Evolutionary conservation across 2,797 vertebrate species (phyloP), one percentile per base, ranked within the genome.

Genomic region (Astyanax mexicanus): DNA sequence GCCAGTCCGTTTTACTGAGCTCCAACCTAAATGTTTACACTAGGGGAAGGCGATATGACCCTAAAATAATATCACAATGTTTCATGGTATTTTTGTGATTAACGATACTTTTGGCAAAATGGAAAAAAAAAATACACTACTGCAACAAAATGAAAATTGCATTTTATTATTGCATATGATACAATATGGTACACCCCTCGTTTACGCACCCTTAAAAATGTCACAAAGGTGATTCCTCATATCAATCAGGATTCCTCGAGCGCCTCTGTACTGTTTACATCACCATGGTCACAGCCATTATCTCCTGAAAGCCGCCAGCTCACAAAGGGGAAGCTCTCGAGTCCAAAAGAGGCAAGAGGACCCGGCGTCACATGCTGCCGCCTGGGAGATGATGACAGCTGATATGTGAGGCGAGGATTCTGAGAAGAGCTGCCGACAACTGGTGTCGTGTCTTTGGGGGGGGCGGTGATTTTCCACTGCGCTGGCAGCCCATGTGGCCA

Each of bases 401-500:
- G 81, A 86, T 83, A 79, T 64, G 80, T 35, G 74, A 80, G 60
- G 60, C 17, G 45, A 72, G 69, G 65, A 44, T 49, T 77, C 75
- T 35, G 69, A 78, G 70, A 71, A 49, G 44, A 72, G 69, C 61
- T 45, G 64, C 45, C 38, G 69, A 73, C 76, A 35, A 37, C 80
- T 57, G 68, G 78, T 60, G 69, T 79, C 66, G 69, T 29, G 44
- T 19, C 38, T n/a, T n/a, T n/a, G 54, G 54, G 27, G 35, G 27
- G 8, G 5, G 55, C 25, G 47, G 71, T 54, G 58, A 75, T 84
- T 83, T 87, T 87, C 86, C 86, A 82, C 72, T 83, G 72, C 29
- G 38, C 42, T 69, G 42, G 78, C 78, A 68, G 60, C 67, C 52
- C 21, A 47, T 51, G 52, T 58, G 38, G 6, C 23, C 74, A 58